Conservation (phyloP, 92 coral and sea anemone species). For the Actinernus sp. region DNA sequence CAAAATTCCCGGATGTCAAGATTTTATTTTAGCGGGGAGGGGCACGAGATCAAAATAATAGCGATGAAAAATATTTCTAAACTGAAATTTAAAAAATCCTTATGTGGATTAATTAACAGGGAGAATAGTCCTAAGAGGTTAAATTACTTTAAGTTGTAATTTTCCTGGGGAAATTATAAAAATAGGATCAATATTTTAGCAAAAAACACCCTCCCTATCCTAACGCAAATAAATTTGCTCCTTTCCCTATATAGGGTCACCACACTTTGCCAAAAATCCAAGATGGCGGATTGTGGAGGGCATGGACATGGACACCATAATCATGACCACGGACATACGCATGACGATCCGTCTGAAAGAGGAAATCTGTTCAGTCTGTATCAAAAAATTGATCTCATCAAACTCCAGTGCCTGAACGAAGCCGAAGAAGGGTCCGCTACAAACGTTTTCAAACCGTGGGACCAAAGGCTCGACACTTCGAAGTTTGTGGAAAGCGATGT, state of each 20-base stretch:
- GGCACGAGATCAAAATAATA: no score
- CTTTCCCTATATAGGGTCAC: no score
- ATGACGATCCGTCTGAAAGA: constrained; percentile 82
- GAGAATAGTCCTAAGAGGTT: no score
- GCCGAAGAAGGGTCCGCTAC: constrained; percentile 94
- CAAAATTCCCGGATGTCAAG: neutral
- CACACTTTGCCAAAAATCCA: no score
- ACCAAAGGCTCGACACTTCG: constrained; percentile 77
- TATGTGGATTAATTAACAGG: no score
- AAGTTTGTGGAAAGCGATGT: constrained; percentile 96
- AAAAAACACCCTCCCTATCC: no score
- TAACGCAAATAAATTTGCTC: no score
- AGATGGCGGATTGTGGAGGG: constrained; percentile 99
- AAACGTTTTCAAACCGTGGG: constrained; percentile 95
- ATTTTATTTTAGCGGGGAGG: neutral
- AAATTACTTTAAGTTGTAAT: no score
- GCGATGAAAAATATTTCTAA: no score
- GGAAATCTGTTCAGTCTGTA: constrained; percentile 88
- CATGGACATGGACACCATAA: constrained; percentile 42
- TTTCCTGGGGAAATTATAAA: no score
- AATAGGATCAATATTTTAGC: no score
- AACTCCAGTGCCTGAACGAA: constrained; percentile 93
- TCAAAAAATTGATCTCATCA: constrained; percentile 81
- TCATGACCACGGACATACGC: constrained; percentile 67
- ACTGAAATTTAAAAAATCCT: no score